Base-by-base conservation (phyloP, 1,140 invertebrate species). In the Anoplolepis gracilipes region DNA sequence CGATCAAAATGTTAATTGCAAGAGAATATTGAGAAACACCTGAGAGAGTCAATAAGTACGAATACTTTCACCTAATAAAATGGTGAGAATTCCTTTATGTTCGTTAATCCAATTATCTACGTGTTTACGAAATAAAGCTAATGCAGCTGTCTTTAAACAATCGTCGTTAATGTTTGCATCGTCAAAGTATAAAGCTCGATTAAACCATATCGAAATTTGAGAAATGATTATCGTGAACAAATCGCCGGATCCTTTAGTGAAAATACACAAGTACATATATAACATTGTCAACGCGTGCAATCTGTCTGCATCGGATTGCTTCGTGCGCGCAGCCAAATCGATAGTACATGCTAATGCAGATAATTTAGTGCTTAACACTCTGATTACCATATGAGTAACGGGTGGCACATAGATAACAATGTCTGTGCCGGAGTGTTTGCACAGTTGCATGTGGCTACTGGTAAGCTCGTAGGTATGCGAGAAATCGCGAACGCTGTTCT, bases 311-410 rank as follows among this genome's bases (percentile, higher is more conserved):
- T 85, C 65, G 55, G 73, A 87, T 76, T 90, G 81, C 70, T 72
- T 67, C 64, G 85, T 64, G 72, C 76, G 77, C 76, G 81, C 69
- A 85, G 62, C 77, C 72, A 72, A 87, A 90, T 90, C 85, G 87
- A 89, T 89, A 89, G 87, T 89, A 65, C 84, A 33, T 76, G 77
- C 82, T 89, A 89, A 89, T 89, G 87, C 87, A 85, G 87, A 87
- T 89, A 89, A 89, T 89, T 89, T 89, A 89, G 87, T 85, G 87
- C 87, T 89, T 85, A 88, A 89, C 87, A 89, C 84, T 89, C 87
- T 89, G 87, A 89, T 89, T 89, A 89, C 87, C 87, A 89, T 88
- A 87, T 85, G 87, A 89, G 78, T 89, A 88, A 89, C 87, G 87
- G 87, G 39, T 88, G 84, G 87, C 78, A 85, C 57, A 69, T 78